Evolutionary conservation across 2,888 invertebrate species (phyloP), one percentile per base, ranked within the genome.

Genomic region (Heliconius erato): DNA sequence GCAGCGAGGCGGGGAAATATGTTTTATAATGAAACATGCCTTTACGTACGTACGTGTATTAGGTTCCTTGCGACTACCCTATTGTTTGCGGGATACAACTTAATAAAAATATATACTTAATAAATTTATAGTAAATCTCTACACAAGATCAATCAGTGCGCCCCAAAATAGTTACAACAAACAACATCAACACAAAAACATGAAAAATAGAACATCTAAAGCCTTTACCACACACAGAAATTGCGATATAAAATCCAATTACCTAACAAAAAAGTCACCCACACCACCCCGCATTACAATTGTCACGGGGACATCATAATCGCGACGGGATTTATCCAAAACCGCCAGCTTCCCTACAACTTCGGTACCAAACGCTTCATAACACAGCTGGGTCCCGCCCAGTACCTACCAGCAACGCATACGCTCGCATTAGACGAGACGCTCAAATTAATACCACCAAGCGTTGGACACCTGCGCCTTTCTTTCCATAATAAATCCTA

Each of bases 401-500:
- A 44, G 88, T 90, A 91, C 91, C 91, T 91, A 91, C 91, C 91
- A 44, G 88, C 90, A 91, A 91, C 91, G 91, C 92, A 91, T 92
- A 94, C 92, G 92, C 91, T 92, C 92, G 94, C 91, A 94, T 95
- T 94, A 95, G 93, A 93, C 89, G 92, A 91, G 93, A 91, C 92
- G 89, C 87, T 94, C 93, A 91, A 95, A 94, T 95, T 95, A 95
- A 95, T 95, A 94, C 94, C 88, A 89, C 92, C 91, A 90, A 88
- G 87, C 91, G 89, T 88, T 84, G 85, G 86, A 89, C 95, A 95
- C 95, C 95, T 95, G 95, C 93, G 93, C 89, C 94, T 89, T 94
- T 95, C 95, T 95, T 95, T 95, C 93, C 91, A 94, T 94, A 95
- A 95, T 94, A 95, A 95, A 95, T 94, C 87, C 88, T 88, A 91